These are phyloP conservation scores for Crambe crambe DNA, from an alignment of 37 sponge, comb jelly and placozoan genomes.

Conservation along the genomic window DNA sequence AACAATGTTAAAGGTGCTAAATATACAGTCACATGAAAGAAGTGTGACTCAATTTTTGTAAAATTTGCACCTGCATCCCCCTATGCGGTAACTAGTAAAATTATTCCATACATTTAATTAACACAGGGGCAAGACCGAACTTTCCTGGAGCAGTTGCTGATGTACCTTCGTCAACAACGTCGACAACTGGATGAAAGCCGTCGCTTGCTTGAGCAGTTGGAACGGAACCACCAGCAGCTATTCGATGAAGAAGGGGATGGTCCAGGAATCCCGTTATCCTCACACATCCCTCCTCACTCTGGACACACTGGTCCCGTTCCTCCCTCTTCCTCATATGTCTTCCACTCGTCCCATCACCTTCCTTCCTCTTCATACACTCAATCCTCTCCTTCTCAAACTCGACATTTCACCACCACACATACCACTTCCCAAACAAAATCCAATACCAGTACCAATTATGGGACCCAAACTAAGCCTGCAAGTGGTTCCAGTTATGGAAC, in stretches of 20 bases:
- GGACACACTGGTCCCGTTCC: background rate
- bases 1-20: background rate
- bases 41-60: too few relatives aligned
- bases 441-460: background rate
- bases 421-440: background rate
- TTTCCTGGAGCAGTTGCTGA: slow-evolving; percentile 72
- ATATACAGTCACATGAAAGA: background rate
- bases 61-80: too few relatives aligned
- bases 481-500: background rate
- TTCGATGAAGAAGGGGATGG: slow-evolving; percentile 1
- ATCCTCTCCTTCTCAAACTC: background rate
- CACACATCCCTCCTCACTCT: slow-evolving; percentile 3
- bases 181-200: slow-evolving; percentile 69
- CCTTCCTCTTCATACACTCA: slow-evolving; percentile 9
- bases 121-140: slow-evolving; percentile 48
- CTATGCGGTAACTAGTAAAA: too few relatives aligned
- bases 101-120: too few relatives aligned
- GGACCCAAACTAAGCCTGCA: background rate
- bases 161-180: slow-evolving; percentile 66
- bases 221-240: slow-evolving; percentile 13
- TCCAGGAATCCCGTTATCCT: background rate
- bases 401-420: background rate
- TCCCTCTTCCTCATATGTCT: background rate
- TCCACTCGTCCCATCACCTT: slow-evolving; percentile 3
- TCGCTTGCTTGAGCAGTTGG: slow-evolving; percentile 37